Percentiles rank a stretch among this genome's conserved stretches.
These are phyloP conservation scores for Miniopterus natalensis DNA, from an alignment of 2,113 vertebrate genomes.

Conservation along the genomic window DNA sequence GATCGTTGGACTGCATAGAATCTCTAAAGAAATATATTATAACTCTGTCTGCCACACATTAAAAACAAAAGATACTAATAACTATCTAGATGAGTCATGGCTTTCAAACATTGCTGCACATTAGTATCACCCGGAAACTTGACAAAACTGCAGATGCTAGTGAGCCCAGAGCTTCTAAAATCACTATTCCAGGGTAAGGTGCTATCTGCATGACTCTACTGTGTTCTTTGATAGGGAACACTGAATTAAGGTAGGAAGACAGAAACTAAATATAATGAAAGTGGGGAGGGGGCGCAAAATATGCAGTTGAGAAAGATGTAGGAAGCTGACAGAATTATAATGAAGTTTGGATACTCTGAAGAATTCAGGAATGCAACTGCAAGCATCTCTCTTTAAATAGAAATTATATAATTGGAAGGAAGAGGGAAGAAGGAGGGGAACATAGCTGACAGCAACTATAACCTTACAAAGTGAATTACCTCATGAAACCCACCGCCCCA, in stretches of 20 bases:
- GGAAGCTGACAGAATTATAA: background rate
- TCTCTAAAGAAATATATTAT: background rate
- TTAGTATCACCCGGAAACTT: background rate
- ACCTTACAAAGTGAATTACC: conserved; percentile 2
- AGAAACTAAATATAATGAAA: background rate
- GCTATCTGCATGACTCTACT: background rate
- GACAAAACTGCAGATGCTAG: background rate
- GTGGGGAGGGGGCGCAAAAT: fast-evolving
- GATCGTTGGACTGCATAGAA: background rate
- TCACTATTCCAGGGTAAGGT: background rate
- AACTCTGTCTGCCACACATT: background rate
- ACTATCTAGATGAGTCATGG: fast-evolving
- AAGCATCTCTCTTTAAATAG: conserved; percentile 16
- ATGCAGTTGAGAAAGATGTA: background rate
- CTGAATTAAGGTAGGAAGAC: background rate
- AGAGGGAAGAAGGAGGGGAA: background rate
- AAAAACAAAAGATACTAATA: background rate
- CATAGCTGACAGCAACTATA: background rate
- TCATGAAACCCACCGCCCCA: background rate
- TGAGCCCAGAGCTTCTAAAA: background rate
- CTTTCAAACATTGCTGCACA: background rate
- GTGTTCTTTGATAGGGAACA: background rate
- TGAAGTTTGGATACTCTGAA: background rate
- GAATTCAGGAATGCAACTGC: background rate
- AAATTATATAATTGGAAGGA: background rate